Evolutionary conservation across 1,140 invertebrate genomes (phyloP).

Genomic region (Lethocerus indicus): DNA sequence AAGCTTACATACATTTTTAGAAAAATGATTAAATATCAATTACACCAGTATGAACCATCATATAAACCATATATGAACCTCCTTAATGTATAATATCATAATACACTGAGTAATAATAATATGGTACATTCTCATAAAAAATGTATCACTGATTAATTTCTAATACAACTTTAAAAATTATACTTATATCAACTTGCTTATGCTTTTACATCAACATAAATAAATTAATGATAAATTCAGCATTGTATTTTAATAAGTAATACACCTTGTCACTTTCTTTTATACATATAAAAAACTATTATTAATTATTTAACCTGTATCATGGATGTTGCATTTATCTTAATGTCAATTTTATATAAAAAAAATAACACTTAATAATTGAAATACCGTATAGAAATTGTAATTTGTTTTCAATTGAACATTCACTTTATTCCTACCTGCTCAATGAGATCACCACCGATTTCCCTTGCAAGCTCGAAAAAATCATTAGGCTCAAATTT

Average conservation of each 20-base stretch:
- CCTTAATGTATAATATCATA: neutral
- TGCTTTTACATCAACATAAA: no score
- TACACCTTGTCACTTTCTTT: no score
- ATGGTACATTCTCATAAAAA: no score
- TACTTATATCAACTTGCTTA: no score
- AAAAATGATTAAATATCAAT: neutral
- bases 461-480: slow-evolving; percentile 77
- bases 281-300: no score
- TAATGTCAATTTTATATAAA: no score
- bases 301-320: no score
- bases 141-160: no score
- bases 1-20: neutral
- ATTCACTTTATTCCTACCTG: slow-evolving; percentile 37
- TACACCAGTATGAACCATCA: neutral
- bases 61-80: neutral
- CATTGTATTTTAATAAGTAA: no score
- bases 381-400: neutral
- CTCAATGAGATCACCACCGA: slow-evolving; percentile 83
- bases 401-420: neutral
- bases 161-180: no score
- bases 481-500: slow-evolving; percentile 73
- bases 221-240: no score
- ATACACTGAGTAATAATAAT: neutral
- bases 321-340: no score
- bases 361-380: neutral